phyloP scores from a whole-genome alignment of 30 jellyfish, hydroid and myxozoan species.

The Aurelia aurita region DNA sequence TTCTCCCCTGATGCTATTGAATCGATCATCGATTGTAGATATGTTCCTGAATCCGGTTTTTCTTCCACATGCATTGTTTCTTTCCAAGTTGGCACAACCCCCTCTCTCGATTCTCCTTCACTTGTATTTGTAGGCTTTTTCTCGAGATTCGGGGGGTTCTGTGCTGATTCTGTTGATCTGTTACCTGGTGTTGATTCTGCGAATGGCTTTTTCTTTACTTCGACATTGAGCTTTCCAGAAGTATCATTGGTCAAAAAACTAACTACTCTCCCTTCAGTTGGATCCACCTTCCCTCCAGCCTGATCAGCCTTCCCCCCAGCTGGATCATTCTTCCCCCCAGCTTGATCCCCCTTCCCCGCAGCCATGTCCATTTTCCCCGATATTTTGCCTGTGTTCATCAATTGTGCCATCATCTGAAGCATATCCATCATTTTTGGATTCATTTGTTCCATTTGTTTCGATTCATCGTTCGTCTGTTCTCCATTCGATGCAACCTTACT shows the following conservation, averaged over 20 bases:
- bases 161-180: background rate
- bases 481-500: conserved; percentile 6
- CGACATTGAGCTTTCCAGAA: too few species aligned
- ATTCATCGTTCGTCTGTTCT: conserved; percentile 1
- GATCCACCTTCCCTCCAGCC: too few species aligned
- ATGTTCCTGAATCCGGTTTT: conserved; percentile 53
- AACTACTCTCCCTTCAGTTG: too few species aligned
- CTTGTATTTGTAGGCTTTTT: conserved; percentile 51
- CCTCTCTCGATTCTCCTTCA: conserved; percentile 72
- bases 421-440: conserved; percentile 53
- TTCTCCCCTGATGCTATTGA: conserved; percentile 71
- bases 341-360: too few species aligned
- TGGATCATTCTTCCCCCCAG: too few species aligned
- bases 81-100: conserved; percentile 65
- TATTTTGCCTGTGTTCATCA: conserved; percentile 53
- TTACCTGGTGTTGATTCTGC: conserved; percentile 17
- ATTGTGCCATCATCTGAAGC: conserved; percentile 70
- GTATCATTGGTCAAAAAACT: too few species aligned
- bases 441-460: background rate
- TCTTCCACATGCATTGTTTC: conserved; percentile 67
- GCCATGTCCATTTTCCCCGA: background rate
- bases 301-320: too few species aligned
- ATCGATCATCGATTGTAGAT: conserved; percentile 34
- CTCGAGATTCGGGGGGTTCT: conserved; percentile 1
- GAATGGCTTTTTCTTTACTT: conserved; percentile 13